phyloP scores from a whole-genome alignment of 2,888 invertebrate species.

The Rhabditophanes sp. region DNA sequence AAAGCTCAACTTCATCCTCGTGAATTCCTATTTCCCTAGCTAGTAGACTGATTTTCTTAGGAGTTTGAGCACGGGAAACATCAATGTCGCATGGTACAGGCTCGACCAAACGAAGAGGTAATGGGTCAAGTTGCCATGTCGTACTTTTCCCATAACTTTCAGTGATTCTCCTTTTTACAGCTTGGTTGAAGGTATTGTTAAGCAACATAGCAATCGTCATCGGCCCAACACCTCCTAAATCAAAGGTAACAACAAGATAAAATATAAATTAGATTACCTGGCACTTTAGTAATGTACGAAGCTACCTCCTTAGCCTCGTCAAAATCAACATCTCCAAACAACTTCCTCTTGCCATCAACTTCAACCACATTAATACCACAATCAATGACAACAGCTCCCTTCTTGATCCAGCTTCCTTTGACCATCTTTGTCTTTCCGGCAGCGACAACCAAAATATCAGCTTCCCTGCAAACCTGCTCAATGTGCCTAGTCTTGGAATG shows the following conservation, averaged over 20 bases:
- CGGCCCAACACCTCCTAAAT: constrained; percentile 60
- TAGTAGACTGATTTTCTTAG: constrained; percentile 37
- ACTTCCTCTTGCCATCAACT: constrained; percentile 20
- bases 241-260: too few relatives aligned
- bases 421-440: constrained; percentile 78
- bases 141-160: background rate
- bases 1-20: constrained; percentile 66
- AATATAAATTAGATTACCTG: too few relatives aligned
- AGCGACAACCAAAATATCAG: constrained; percentile 89
- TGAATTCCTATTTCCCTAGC: constrained; percentile 49
- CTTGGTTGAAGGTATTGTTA: constrained; percentile 73
- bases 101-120: too few relatives aligned
- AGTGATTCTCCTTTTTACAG: constrained; percentile 48
- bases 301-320: constrained; percentile 55
- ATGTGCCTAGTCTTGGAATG: constrained; percentile 65
- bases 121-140: constrained; percentile 1
- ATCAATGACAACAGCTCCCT: constrained; percentile 91
- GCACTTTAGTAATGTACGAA: constrained; percentile 43
- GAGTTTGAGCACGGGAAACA: constrained; percentile 58
- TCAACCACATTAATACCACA: constrained; percentile 71
- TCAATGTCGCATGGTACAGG: constrained; percentile 82
- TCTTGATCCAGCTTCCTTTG: constrained; percentile 82
- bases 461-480: constrained; percentile 47
- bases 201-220: constrained; percentile 80
- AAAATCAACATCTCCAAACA: constrained; percentile 84